Base-by-base conservation (phyloP, 2,888 invertebrate species). In the Camponotus fellah region DNA sequence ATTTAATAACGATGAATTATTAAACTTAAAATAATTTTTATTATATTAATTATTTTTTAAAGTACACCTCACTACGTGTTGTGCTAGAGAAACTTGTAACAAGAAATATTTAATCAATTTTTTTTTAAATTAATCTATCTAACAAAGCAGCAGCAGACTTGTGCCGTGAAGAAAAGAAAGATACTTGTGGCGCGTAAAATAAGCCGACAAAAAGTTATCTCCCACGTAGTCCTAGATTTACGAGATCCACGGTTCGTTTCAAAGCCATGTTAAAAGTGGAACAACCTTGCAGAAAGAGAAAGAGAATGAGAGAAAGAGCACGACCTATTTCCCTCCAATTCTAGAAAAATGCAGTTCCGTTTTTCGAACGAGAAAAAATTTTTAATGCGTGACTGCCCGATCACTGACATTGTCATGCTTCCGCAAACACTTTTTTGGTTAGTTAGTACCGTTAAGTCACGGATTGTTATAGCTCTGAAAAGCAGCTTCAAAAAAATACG, bases 351-450 rank as follows among this genome's bases (percentile, higher is more conserved):
- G 83, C 74, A 84, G 66, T 77, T 34, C 83, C 85, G 89, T 85
- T 84, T 88, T 86, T 90, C 89, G 88, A 64, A 82, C 76, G 82
- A 75, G 82, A 65, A 80, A 91, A 90, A 89, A 85, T 85, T 83
- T 64, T 84, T 84, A 81, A 89, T 87, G 88, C 92, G 92, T 93
- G 92, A 93, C 93, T 91, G 90, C 82, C 82, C 80, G 88, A 85
- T 86, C 84, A 88, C 88, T 12, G 46, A 64, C 46, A 75, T 40
- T 40, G 69, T 91, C 89, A 85, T 89, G 90, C 91, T 94, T 94
- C 94, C 94, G 94, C 94, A 94, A 94, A 94, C 93, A 94, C 82
- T 79, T 26, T 53, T 88, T 91, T 86, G 87, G 89, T 90, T 89
- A 86, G 85, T 87, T 83, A 81, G 90, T 93, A 89, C 93, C 93